These are phyloP conservation scores for Clunio marinus DNA, from an alignment of 2,888 invertebrate genomes.

Conservation along the genomic window DNA sequence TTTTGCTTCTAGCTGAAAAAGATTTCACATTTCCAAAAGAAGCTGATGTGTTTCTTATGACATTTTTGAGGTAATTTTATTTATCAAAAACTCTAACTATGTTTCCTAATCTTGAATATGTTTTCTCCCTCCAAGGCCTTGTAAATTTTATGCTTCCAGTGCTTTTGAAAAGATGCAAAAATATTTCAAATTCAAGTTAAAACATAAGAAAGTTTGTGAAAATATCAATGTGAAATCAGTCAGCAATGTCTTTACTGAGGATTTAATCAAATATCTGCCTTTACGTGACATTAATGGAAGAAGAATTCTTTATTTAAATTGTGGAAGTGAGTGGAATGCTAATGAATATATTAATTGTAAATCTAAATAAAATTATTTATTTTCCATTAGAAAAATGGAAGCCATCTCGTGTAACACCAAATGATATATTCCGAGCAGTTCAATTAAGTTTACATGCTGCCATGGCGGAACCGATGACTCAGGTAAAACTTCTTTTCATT, in stretches of 20 bases:
- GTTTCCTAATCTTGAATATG: no score
- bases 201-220: slow-evolving; percentile 59
- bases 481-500: slow-evolving; percentile 47
- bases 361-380: slow-evolving; percentile 28
- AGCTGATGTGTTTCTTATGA: slow-evolving; percentile 63
- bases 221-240: slow-evolving; percentile 62
- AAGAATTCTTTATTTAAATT: slow-evolving; percentile 65
- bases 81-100: no score
- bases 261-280: slow-evolving; percentile 66
- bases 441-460: slow-evolving; percentile 69
- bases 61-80: no score
- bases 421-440: slow-evolving; percentile 65
- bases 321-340: slow-evolving; percentile 58
- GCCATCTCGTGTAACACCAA: slow-evolving; percentile 61
- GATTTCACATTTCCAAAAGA: slow-evolving; percentile 61
- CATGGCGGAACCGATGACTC: slow-evolving; percentile 72
- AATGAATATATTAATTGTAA: neutral
- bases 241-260: slow-evolving; percentile 63
- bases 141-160: slow-evolving; percentile 80
- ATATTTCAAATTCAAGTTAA: slow-evolving; percentile 65
- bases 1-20: slow-evolving; percentile 57
- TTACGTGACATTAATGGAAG: slow-evolving; percentile 63
- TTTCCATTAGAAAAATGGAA: slow-evolving; percentile 65
- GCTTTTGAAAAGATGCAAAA: slow-evolving; percentile 58
- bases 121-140: no score